These are phyloP conservation scores for Urocolius indicus DNA, from an alignment of 2,113 vertebrate genomes.

Conservation along the genomic window DNA sequence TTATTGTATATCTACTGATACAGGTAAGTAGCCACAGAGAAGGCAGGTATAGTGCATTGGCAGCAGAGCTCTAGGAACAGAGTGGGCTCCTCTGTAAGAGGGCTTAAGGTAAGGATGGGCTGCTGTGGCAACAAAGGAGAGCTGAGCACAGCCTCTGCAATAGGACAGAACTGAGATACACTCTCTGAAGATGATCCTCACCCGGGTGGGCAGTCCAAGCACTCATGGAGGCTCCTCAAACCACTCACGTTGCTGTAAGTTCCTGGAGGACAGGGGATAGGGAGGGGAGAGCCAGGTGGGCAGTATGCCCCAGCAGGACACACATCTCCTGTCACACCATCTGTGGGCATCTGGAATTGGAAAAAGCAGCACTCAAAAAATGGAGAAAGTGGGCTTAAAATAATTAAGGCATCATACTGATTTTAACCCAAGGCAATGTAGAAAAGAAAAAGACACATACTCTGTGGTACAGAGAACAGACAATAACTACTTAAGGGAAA, in stretches of 20 bases:
- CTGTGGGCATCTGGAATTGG: constrained; percentile 76
- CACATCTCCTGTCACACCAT: constrained; percentile 80
- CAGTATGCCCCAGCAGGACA: constrained; percentile 88
- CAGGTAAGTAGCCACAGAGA: not conserved
- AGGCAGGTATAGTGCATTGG: not conserved
- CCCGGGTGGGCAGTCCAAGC: constrained; percentile 85
- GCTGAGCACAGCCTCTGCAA: not conserved
- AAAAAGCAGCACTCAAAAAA: not conserved
- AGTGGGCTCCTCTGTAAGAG: not conserved
- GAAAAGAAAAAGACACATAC: not conserved
- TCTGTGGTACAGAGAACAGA: not conserved
- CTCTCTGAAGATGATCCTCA: constrained; percentile 39
- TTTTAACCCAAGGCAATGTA: not conserved
- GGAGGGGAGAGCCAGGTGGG: constrained; percentile 75
- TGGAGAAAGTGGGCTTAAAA: not conserved
- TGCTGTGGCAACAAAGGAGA: not conserved
- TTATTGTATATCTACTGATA: not conserved
- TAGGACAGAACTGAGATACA: not conserved
- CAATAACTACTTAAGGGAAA: not conserved
- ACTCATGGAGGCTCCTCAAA: constrained; percentile 74
- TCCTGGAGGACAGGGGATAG: constrained; percentile 83
- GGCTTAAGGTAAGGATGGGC: not conserved
- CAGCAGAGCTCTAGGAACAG: not conserved
- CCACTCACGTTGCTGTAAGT: constrained; percentile 84
- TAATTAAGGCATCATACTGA: too few relatives aligned